phyloP scores from a whole-genome alignment of 1,140 invertebrate species.

The Berghia stephanieae region DNA sequence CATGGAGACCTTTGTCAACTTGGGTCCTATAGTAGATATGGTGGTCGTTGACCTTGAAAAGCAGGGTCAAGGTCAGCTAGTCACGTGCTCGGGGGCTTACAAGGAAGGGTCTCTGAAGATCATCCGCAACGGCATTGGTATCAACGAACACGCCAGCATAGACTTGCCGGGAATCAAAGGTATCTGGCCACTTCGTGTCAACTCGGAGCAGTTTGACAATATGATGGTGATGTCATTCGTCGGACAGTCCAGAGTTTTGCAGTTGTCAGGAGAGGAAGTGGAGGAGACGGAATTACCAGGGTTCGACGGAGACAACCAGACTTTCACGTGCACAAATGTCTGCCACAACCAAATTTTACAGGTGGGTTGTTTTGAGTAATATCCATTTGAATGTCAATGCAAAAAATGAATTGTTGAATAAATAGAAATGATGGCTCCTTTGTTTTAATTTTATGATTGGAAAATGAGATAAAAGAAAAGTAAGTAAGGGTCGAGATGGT shows the following conservation, averaged over 20 bases:
- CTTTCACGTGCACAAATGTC: slow-evolving; percentile 93
- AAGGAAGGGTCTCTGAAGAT: slow-evolving; percentile 97
- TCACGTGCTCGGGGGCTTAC: slow-evolving; percentile 96
- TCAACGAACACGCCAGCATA: slow-evolving; percentile 96
- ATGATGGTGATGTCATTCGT: slow-evolving; percentile 93
- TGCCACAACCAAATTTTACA: slow-evolving; percentile 79
- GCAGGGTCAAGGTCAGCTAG: slow-evolving; percentile 95
- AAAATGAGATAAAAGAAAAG: too few relatives aligned
- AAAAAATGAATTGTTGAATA: too few relatives aligned
- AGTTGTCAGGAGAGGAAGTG: slow-evolving; percentile 92
- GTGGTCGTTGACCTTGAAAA: slow-evolving; percentile 91
- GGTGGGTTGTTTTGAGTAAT: slow-evolving; percentile 40
- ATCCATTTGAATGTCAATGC: background rate
- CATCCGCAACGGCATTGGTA: slow-evolving; percentile 96
- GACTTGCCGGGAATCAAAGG: slow-evolving; percentile 96
- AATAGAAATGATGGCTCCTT: slow-evolving; percentile 12
- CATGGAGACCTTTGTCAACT: slow-evolving; percentile 96
- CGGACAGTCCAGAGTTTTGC: slow-evolving; percentile 89
- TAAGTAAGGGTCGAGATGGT: too few relatives aligned
- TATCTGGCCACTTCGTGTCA: slow-evolving; percentile 91
- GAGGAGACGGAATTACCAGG: slow-evolving; percentile 87
- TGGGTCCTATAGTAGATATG: slow-evolving; percentile 98
- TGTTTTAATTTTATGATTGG: too few relatives aligned
- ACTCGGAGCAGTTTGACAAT: slow-evolving; percentile 79
- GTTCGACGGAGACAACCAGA: slow-evolving; percentile 90